Conservation (phyloP, 2,888 invertebrate genomes). For the Scotopteryx bipunctaria region DNA sequence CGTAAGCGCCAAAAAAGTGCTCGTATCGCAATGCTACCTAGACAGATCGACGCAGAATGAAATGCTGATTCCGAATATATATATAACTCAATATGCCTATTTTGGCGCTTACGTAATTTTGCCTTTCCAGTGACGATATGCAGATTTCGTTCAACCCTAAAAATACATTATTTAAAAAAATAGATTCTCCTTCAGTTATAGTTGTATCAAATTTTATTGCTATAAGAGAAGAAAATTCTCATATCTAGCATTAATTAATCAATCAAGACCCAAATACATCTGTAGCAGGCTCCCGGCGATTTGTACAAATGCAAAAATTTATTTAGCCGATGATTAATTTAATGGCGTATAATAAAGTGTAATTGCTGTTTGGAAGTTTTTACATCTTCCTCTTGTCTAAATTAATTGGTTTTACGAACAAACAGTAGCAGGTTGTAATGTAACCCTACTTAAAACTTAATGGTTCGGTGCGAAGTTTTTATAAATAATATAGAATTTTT, state of each 20-base stretch:
- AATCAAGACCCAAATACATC: slow-evolving; percentile 74
- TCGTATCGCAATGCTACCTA: too few species aligned
- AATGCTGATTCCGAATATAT: too few species aligned
- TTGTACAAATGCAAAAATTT: slow-evolving; percentile 83
- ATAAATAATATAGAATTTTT: slow-evolving; percentile 5
- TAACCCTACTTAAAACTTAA: slow-evolving; percentile 37
- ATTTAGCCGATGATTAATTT: slow-evolving; percentile 82
- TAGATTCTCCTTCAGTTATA: too few species aligned
- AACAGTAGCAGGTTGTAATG: slow-evolving; percentile 44
- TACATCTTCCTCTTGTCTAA: slow-evolving; percentile 80
- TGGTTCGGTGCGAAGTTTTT: slow-evolving; percentile 15
- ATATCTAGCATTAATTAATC: slow-evolving; percentile 59
- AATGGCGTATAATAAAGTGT: slow-evolving; percentile 79
- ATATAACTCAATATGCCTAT: too few species aligned
- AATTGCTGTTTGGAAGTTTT: slow-evolving; percentile 82
- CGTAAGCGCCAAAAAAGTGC: too few species aligned
- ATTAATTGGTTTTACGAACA: slow-evolving; percentile 74
- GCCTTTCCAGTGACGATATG: too few species aligned
- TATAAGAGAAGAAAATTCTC: slow-evolving; percentile 31
- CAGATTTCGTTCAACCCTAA: too few species aligned
- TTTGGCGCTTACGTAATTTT: too few species aligned
- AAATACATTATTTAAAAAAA: too few species aligned
- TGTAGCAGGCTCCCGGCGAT: slow-evolving; percentile 71
- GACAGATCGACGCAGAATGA: too few species aligned
- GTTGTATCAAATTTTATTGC: slow-evolving; percentile 6